Base-by-base conservation (phyloP, 1,140 invertebrate genomes). In the Reticulitermes speratus region DNA sequence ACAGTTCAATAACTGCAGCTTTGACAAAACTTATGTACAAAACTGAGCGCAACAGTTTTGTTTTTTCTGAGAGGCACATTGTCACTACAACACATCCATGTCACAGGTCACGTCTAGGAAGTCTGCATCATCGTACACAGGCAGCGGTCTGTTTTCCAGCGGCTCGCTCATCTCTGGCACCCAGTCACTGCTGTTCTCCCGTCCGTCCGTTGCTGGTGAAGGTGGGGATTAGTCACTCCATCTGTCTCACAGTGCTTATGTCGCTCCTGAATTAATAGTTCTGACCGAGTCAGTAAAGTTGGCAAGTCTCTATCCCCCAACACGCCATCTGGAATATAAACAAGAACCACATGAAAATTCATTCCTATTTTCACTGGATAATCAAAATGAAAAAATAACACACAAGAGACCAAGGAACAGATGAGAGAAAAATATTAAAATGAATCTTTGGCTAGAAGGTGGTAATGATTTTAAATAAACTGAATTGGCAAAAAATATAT, bases 221-320 rank as follows among this genome's bases (percentile, higher is more conserved):
- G 84, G 84, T 59, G 84, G 84, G 84, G 84, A 59, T 84, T 84
- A 30, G 48, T 84, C 44, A 84, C 84, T 3, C 48, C 84, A 75
- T 75, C 65, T 7, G 65, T 75, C 65, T 75, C 65, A 30, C 65
- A 75, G n/a, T 75, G 7, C n/a, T 75, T 75, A 16, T 30, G 25
- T 25, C 25, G 65, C n/a, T 75, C 6, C n/a, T 75, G 25, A 30
- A 75, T 75, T 30, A 30, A 25, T 8, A 75, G n/a, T 25, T 75
- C 65, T 75, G 65, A 30, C 65, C 65, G 65, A 75, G 65, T 75
- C n/a, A 75, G 14, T 9, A 75, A 14, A 11, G 65, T 9, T 9
- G 65, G 65, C n/a, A 75, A 16, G 25, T 30, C 65, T 75, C 65
- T 75, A 0, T 75, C 65, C 16, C 11, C 65, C n/a, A 75, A 75